Evolutionary conservation across 1,140 invertebrate genomes (phyloP).

Genomic region (Mactra quadrangularis): DNA sequence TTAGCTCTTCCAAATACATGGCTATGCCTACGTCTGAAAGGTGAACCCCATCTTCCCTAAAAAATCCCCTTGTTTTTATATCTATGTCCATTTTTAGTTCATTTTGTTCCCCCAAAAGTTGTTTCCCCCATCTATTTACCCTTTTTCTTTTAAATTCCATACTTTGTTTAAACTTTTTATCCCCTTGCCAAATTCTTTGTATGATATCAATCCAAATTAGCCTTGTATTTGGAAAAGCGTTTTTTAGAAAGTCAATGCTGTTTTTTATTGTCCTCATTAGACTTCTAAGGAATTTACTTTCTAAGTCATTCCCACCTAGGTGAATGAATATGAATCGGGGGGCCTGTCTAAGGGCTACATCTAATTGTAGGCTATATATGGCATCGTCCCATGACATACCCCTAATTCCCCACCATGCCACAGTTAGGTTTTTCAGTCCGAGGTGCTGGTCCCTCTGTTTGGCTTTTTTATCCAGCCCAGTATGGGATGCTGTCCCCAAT

Average conservation of each 20-base stretch:
- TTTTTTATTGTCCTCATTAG: neutral
- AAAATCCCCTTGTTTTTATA: constrained; percentile 7
- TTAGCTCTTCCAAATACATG: constrained; percentile 9
- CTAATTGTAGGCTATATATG: neutral
- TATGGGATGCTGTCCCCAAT: constrained; percentile 22
- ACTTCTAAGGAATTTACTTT: too few species aligned
- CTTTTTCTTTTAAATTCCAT: constrained; percentile 26
- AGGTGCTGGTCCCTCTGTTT: neutral
- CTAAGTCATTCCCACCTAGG: constrained; percentile 17
- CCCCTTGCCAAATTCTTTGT: neutral
- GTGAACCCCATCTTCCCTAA: constrained; percentile 12
- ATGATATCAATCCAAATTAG: constrained; percentile 9
- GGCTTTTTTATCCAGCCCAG: constrained; percentile 4
- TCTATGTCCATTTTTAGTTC: constrained; percentile 21
- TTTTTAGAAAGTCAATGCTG: neutral
- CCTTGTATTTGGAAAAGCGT: neutral
- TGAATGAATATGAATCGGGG: neutral
- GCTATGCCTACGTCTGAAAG: constrained; percentile 30
- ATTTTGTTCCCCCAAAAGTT: neutral
- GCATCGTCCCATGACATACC: neutral
- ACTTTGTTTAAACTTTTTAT: too few species aligned
- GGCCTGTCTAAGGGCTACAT: neutral
- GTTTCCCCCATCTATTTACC: constrained; percentile 22
- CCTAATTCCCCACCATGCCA: constrained; percentile 12
- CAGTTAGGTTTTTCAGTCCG: neutral